These are phyloP conservation scores for Sisyra nigra DNA, from an alignment of 2,888 invertebrate species.

Conservation along the genomic window DNA sequence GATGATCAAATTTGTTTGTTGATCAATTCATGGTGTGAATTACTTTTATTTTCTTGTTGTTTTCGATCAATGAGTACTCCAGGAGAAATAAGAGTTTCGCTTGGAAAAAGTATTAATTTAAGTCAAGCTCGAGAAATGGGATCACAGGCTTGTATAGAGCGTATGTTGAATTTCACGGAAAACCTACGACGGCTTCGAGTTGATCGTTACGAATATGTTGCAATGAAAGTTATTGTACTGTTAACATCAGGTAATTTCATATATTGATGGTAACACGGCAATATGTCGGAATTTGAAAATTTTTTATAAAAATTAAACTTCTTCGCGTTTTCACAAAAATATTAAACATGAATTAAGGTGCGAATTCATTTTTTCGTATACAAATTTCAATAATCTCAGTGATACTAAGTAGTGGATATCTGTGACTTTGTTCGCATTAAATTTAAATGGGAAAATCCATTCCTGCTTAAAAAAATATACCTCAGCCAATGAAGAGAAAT, in stretches of 20 bases:
- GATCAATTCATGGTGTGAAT: constrained; percentile 95
- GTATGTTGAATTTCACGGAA: constrained; percentile 90
- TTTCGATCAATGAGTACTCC: constrained; percentile 85
- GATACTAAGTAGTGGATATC: no score
- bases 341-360: no score
- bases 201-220: constrained; percentile 92
- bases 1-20: constrained; percentile 95
- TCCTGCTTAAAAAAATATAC: no score
- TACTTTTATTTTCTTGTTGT: constrained; percentile 81
- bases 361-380: no score
- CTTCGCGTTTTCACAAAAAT: no score
- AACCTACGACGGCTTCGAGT: constrained; percentile 77
- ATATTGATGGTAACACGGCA: background rate
- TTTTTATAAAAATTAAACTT: no score
- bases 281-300: no score
- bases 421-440: no score
- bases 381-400: no score
- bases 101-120: constrained; percentile 45
- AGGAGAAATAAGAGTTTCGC: constrained; percentile 62
- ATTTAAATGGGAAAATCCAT: no score
- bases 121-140: constrained; percentile 57
- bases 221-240: constrained; percentile 86
- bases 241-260: constrained; percentile 64
- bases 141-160: constrained; percentile 73
- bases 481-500: no score